Base-by-base conservation (phyloP, 2,113 vertebrate species). In the Rhabdornis inornatus region DNA sequence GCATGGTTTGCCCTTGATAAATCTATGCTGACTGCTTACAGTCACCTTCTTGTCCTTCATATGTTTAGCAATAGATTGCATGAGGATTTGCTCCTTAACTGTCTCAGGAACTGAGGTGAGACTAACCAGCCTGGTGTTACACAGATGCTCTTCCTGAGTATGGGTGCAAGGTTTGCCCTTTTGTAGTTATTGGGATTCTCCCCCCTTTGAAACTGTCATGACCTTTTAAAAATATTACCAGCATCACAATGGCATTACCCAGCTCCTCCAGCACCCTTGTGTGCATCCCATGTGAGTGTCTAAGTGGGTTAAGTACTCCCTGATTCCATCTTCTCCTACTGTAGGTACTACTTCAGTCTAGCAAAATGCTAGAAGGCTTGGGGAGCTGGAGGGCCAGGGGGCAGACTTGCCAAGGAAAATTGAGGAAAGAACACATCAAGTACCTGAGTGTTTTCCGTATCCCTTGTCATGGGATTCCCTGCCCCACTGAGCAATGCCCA, bases 401-500 rank as follows among this genome's bases (percentile, higher is more conserved):
- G 10, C 28, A 90, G 68, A 50, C 9, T 55, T 57, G 61, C 20
- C 21, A 72, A 44, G 13, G 19, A 83, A 77, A 90, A 76, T 2
- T 65, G 37, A 77, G 28, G 12, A 16, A 81, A 95, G 91, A 76
- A 0, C 0, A 0, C 13, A 28, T 3, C 2, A 16, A 60, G 10
- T 56, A 53, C 31, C 24, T 14, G 11, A 94, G 33, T 31, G 13
- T 76, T 72, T 82, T 60, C 30, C 22, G 45, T 15, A 9, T 33
- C 12, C 31, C 13, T 25, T 65, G 31, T 60, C 78, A 85, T 15
- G 7, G n/a, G 18, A 39, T 61, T 72, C 63, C 37, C 53, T 53
- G 56, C 13, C 23, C 22, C 40, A 53, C 13, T 57, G 13, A 84
- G 49, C 40, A 93, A 52, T 57, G 27, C 9, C 27, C 24, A 31